These are phyloP conservation scores for Pterois miles DNA, from an alignment of 2,797 vertebrate species.

Conservation along the genomic window DNA sequence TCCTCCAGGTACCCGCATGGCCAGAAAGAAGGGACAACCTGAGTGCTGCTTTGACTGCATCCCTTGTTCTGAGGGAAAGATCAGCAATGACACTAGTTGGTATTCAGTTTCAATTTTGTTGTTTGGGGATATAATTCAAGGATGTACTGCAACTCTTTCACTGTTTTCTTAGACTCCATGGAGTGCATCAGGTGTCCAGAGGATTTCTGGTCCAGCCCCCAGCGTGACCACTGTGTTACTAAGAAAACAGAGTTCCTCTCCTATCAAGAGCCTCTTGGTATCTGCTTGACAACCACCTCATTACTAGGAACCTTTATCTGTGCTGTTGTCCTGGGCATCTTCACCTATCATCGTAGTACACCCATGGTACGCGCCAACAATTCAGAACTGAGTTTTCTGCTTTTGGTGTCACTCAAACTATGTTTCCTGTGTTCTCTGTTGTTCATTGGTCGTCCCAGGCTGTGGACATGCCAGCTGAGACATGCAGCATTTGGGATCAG, in stretches of 20 bases:
- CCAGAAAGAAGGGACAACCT: slow-evolving; percentile 45
- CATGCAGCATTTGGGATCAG: slow-evolving; percentile 63
- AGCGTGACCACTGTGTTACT: slow-evolving; percentile 64
- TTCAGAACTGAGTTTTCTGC: slow-evolving; percentile 72
- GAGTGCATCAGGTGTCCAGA: slow-evolving; percentile 70
- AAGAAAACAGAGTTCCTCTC: slow-evolving; percentile 77
- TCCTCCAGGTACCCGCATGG: no score
- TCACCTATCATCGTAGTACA: slow-evolving; percentile 55
- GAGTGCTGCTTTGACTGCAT: slow-evolving; percentile 78
- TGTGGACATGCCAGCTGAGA: slow-evolving; percentile 57
- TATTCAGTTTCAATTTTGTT: not conserved
- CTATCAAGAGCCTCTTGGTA: slow-evolving; percentile 55
- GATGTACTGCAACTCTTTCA: no score
- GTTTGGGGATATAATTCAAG: not conserved
- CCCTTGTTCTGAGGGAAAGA: slow-evolving; percentile 53
- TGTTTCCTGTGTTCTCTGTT: slow-evolving; percentile 71
- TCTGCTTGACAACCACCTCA: slow-evolving; percentile 60
- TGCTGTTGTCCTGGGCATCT: slow-evolving; percentile 59
- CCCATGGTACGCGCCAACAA: slow-evolving; percentile 76
- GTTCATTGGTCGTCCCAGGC: slow-evolving; percentile 62
- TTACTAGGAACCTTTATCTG: slow-evolving; percentile 54
- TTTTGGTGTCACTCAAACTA: slow-evolving; percentile 67
- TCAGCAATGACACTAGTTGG: not conserved
- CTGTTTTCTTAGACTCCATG: slow-evolving; percentile 59
- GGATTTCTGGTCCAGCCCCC: slow-evolving; percentile 58